phyloP scores from a whole-genome alignment of 2,888 invertebrate genomes.

The Vandiemenella viatica region DNA sequence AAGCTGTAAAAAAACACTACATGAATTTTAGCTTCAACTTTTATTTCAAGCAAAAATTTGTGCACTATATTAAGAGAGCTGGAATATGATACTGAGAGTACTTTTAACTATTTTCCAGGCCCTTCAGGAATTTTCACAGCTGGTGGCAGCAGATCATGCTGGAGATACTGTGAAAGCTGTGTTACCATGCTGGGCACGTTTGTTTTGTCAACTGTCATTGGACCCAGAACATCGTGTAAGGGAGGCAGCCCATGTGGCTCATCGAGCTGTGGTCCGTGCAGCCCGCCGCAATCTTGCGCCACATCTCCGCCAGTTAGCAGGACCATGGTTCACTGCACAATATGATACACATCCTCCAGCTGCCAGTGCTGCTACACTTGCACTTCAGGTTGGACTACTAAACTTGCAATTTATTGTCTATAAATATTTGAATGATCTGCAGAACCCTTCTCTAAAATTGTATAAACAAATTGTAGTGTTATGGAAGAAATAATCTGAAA shows the following conservation, averaged over 20 bases:
- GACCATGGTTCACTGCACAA: conserved; percentile 72
- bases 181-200: conserved; percentile 69
- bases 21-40: too few relatives aligned
- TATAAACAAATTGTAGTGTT: too few relatives aligned
- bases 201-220: conserved; percentile 56
- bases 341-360: conserved; percentile 79
- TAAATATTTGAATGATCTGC: too few relatives aligned
- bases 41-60: too few relatives aligned
- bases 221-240: conserved; percentile 74
- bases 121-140: conserved; percentile 59
- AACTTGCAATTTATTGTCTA: too few relatives aligned
- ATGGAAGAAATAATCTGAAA: too few relatives aligned
- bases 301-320: conserved; percentile 56
- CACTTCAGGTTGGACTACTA: conserved; percentile 39
- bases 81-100: too few relatives aligned
- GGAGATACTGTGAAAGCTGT: conserved; percentile 52
- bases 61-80: too few relatives aligned
- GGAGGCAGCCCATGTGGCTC: conserved; percentile 61
- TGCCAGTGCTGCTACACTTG: conserved; percentile 49
- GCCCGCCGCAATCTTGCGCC: conserved; percentile 66
- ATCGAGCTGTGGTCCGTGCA: conserved; percentile 46
- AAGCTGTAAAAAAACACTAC: too few relatives aligned
- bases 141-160: conserved; percentile 50
- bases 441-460: too few relatives aligned
- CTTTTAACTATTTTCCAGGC: conserved; percentile 46